A percentile compares a stretch with the other conserved stretches of the same genome.
Evolutionary conservation across 2,113 vertebrate genomes (phyloP).

Genomic region (Ochotona curzoniae): DNA sequence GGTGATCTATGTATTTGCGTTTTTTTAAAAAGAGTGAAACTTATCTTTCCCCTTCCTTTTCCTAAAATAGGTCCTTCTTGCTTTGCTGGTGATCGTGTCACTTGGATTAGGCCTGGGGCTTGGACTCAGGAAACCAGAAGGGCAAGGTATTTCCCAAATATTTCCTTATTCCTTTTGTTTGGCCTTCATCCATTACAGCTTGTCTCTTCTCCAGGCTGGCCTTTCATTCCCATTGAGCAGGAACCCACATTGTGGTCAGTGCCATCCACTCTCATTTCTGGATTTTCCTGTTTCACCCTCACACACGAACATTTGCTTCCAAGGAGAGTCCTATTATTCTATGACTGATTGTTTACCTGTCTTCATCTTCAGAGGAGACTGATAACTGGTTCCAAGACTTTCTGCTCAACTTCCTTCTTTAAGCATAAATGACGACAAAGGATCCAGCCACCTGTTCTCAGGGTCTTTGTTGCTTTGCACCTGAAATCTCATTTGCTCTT

Average conservation of each 20-base stretch:
- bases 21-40: neutral
- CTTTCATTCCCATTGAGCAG: neutral
- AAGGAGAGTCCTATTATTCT: neutral
- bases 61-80: conserved; percentile 85
- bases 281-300: neutral
- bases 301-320: neutral
- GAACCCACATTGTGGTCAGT: neutral
- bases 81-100: conserved; percentile 84
- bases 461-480: neutral
- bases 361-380: neutral
- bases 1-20: neutral
- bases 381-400: neutral
- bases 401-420: neutral
- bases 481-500: neutral
- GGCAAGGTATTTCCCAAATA: conserved; percentile 35
- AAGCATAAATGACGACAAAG: neutral
- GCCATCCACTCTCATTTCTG: neutral
- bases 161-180: neutral
- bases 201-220: too few species aligned
- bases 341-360: neutral
- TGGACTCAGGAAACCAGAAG: conserved; percentile 80
- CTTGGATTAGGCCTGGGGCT: conserved; percentile 88
- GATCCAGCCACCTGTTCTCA: neutral
- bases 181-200: neutral
- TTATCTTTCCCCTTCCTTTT: conserved; percentile 32